Percentiles rank a stretch among this genome's conserved stretches.
Evolutionary conservation across 2,888 invertebrate species (phyloP).

Genomic region (Acronicta alni): DNA sequence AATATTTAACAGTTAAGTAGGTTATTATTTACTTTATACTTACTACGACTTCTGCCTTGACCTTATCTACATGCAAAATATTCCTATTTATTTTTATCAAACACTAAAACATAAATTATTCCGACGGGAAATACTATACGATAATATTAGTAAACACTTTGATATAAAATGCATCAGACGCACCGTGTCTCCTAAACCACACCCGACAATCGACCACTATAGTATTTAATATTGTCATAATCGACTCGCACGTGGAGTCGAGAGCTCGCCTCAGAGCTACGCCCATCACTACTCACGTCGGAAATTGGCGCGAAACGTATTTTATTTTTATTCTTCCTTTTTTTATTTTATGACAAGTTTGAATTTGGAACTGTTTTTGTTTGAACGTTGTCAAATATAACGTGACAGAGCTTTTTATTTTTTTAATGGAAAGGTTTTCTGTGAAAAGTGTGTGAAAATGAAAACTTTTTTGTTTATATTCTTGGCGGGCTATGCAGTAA

Average conservation of each 20-base stretch:
- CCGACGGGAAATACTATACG: background rate
- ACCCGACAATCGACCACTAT: conserved; percentile 45
- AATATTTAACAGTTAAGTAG: background rate
- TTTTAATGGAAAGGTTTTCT: conserved; percentile 30
- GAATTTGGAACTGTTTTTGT: conserved; percentile 1
- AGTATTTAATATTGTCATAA: conserved; percentile 66
- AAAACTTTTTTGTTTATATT: conserved; percentile 69
- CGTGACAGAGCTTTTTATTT: conserved; percentile 8
- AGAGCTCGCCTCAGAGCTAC: conserved; percentile 56
- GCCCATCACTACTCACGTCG: conserved; percentile 56
- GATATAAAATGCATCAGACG: conserved; percentile 27
- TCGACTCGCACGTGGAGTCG: conserved; percentile 63
- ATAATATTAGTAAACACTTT: background rate
- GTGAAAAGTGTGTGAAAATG: conserved; percentile 61
- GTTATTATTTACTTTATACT: background rate
- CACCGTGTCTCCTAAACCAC: conserved; percentile 23
- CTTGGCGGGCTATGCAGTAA: conserved; percentile 75
- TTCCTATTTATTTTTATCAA: conserved; percentile 1
- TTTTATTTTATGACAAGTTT: conserved; percentile 14
- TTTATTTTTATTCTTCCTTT: conserved; percentile 23
- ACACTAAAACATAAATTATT: background rate
- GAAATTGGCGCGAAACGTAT: conserved; percentile 64
- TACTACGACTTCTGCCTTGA: conserved; percentile 8
- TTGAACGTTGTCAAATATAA: background rate
- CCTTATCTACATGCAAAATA: conserved; percentile 22